Percentiles rank a stretch among this genome's conserved stretches.
Conservation (phyloP, 2,113 vertebrate species). For the Cettia cetti region DNA sequence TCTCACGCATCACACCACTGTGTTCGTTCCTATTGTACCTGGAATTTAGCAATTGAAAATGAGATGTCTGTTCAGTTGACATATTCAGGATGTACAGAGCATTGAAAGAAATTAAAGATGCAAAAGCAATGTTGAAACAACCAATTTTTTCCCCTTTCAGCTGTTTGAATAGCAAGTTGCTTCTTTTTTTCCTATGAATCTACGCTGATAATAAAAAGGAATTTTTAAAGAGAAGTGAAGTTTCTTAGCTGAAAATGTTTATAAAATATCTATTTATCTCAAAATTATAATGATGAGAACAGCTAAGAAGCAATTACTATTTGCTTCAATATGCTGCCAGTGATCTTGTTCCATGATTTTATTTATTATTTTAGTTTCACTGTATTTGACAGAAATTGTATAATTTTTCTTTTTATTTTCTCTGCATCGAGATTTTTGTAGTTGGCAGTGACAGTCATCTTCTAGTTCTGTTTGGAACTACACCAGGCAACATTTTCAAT, state of each 20-base stretch:
- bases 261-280: constrained; percentile 37
- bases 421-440: neutral
- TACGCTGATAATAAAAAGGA: constrained; percentile 43
- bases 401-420: neutral
- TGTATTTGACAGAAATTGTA: neutral
- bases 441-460: neutral
- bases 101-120: constrained; percentile 37
- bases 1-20: neutral
- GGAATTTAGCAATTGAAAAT: neutral
- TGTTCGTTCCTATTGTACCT: neutral
- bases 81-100: neutral
- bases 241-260: constrained; percentile 34
- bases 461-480: neutral
- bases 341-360: constrained; percentile 6
- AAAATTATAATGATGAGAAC: constrained; percentile 6
- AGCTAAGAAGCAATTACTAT: constrained; percentile 10
- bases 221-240: constrained; percentile 46
- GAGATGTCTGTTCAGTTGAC: neutral
- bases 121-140: constrained; percentile 41
- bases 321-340: neutral
- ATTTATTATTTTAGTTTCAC: constrained; percentile 24
- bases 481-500: neutral
- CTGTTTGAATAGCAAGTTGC: neutral
- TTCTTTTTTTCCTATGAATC: neutral
- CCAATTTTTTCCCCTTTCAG: neutral